These are phyloP conservation scores for Hydrochoerus hydrochaeris DNA, from an alignment of 2,113 vertebrate species.

Conservation along the genomic window DNA sequence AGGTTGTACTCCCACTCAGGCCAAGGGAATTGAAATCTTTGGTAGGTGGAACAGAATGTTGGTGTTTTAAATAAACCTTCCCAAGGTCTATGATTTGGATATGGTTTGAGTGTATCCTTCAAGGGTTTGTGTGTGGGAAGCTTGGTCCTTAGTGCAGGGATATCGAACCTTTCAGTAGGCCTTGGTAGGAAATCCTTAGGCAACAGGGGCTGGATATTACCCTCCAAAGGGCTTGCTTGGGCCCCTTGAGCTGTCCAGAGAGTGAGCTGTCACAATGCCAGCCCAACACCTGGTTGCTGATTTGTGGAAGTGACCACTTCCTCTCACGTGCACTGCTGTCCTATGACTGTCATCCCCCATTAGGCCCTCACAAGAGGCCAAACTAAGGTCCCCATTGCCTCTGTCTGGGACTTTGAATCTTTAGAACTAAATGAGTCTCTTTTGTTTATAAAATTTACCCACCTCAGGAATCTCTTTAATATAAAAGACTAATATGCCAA, in stretches of 20 bases:
- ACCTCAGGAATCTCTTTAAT: not conserved
- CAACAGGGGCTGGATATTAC: no score
- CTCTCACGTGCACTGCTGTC: not conserved
- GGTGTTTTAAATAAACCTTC: not conserved
- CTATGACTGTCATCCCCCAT: no score
- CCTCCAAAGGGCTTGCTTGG: not conserved
- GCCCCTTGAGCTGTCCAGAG: not conserved
- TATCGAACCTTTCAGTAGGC: not conserved
- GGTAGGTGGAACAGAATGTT: not conserved
- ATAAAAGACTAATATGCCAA: not conserved
- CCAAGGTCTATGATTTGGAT: not conserved
- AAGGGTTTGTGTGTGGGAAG: not conserved
- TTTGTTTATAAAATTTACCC: not conserved
- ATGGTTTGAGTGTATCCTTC: not conserved
- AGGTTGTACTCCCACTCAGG: not conserved
- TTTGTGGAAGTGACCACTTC: not conserved
- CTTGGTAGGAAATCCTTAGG: not conserved
- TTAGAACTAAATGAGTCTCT: not conserved
- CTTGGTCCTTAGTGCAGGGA: not conserved
- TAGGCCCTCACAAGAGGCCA: not conserved
- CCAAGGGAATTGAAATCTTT: constrained; percentile 40
- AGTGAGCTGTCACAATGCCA: not conserved
- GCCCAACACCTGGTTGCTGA: not conserved
- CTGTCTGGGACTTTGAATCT: not conserved
- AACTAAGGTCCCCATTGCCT: not conserved